These are phyloP conservation scores for Ostrea denselamellosa DNA, from an alignment of 1,140 invertebrate species.

Conservation along the genomic window DNA sequence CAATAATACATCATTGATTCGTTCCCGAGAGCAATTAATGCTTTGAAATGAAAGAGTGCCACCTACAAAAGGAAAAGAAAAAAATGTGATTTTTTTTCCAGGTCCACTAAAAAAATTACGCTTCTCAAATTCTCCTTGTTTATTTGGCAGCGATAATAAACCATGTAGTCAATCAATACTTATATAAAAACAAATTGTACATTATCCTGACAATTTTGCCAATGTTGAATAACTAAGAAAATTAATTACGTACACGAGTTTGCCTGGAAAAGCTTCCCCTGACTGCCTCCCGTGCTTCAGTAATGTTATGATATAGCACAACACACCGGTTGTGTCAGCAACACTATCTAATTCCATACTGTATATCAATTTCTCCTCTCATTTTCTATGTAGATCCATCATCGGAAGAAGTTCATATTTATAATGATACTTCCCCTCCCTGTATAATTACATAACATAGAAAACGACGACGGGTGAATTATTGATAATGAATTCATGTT, in stretches of 20 bases:
- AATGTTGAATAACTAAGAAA: neutral
- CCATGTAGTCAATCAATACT: neutral
- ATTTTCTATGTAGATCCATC: no score
- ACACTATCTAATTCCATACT: neutral
- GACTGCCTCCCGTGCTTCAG: neutral
- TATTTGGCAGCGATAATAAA: conserved; percentile 6
- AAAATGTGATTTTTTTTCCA: neutral
- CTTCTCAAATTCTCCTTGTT: neutral
- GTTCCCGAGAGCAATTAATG: conserved; percentile 11
- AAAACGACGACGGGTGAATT: no score
- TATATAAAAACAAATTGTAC: conserved; percentile 18
- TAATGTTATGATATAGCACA: neutral
- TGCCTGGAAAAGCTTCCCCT: neutral
- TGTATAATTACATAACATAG: no score
- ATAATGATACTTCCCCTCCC: no score
- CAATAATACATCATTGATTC: conserved; percentile 40
- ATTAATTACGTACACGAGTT: conserved; percentile 22
- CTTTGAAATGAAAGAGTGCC: conserved; percentile 13
- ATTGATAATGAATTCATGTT: no score
- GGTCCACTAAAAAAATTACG: neutral
- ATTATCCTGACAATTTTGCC: neutral
- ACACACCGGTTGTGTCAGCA: neutral
- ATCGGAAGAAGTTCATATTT: no score
- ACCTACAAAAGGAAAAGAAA: neutral
- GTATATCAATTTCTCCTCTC: no score